phyloP scores from a whole-genome alignment of 2,888 invertebrate species.

The Carcina quercana region DNA sequence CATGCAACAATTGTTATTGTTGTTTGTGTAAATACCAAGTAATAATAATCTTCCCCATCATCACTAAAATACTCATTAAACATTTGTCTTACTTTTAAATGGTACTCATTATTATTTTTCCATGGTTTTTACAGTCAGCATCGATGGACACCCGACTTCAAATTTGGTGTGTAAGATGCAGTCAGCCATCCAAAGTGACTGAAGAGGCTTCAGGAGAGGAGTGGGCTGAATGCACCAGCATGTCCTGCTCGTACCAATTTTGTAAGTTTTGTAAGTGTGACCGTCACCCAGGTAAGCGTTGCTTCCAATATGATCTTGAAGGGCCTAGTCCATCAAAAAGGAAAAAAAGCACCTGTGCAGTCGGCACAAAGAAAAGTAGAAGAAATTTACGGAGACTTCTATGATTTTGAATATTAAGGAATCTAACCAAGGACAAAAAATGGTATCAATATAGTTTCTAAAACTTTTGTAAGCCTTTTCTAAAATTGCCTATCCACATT shows the following conservation, averaged over 20 bases:
- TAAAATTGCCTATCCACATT: too few relatives aligned
- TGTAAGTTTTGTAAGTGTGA: constrained; percentile 63
- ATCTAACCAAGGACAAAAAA: too few relatives aligned
- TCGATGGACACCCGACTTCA: constrained; percentile 50
- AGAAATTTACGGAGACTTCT: constrained; percentile 57
- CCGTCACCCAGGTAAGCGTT: constrained; percentile 54
- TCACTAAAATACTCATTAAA: too few relatives aligned
- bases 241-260: constrained; percentile 65
- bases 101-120: not conserved
- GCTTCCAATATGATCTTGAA: constrained; percentile 55
- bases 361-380: constrained; percentile 59
- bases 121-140: constrained; percentile 46
- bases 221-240: constrained; percentile 70
- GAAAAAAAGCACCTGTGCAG: constrained; percentile 45
- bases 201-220: constrained; percentile 56
- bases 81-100: not conserved
- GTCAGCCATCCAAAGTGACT: constrained; percentile 61
- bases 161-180: constrained; percentile 53
- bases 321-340: constrained; percentile 68
- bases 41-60: too few relatives aligned
- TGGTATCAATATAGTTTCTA: too few relatives aligned
- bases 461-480: too few relatives aligned
- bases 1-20: too few relatives aligned
- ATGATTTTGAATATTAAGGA: constrained; percentile 26
- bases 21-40: too few relatives aligned